Evolutionary conservation across 2,797 vertebrate species (phyloP).

Genomic region (Pangasius mekongensis): DNA sequence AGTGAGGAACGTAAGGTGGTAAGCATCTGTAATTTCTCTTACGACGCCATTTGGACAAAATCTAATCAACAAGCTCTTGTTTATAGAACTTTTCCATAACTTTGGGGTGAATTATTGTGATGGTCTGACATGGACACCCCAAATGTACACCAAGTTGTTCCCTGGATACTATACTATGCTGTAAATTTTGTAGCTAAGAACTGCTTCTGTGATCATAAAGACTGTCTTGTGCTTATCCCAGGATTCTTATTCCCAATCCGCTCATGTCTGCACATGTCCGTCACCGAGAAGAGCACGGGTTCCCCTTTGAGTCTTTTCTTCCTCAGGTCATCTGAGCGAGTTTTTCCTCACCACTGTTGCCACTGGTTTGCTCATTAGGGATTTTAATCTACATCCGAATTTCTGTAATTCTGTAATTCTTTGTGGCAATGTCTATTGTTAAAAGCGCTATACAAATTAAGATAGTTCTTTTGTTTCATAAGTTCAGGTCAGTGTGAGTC

Average conservation of each 20-base stretch:
- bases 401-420: neutral
- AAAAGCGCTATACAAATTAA: neutral
- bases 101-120: neutral
- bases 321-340: too few relatives aligned
- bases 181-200: neutral
- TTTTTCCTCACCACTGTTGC: neutral
- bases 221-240: neutral
- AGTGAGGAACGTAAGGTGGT: neutral
- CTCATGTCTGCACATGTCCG: neutral
- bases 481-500: neutral
- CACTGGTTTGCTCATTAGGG: neutral
- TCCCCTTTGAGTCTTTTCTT: neutral
- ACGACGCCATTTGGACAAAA: neutral
- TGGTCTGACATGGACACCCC: neutral
- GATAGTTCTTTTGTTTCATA: neutral
- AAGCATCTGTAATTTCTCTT: neutral
- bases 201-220: neutral
- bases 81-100: neutral
- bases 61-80: too few relatives aligned
- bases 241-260: neutral
- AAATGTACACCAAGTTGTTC: neutral
- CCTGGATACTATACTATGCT: neutral
- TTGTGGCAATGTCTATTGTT: neutral
- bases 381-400: neutral
- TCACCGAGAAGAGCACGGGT: neutral